Conservation (phyloP, 2,797 vertebrate genomes). For the Eleutherodactylus coqui region DNA sequence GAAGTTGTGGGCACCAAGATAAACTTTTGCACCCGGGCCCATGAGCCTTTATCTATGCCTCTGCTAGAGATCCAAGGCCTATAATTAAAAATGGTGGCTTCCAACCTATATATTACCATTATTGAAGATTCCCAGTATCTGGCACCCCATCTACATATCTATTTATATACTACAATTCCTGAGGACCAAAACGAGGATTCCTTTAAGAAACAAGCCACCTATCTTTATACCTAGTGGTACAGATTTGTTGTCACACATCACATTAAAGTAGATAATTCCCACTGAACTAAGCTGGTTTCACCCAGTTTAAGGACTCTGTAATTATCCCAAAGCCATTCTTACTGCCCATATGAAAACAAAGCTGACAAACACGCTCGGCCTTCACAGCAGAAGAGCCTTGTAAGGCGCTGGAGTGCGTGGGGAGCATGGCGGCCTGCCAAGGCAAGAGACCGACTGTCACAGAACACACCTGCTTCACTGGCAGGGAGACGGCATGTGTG, state of each 20-base stretch:
- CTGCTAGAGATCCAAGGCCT: too few species aligned
- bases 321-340: constrained; percentile 20
- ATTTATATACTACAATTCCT: neutral
- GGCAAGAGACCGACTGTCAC: neutral
- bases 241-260: neutral
- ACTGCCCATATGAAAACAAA: constrained; percentile 19
- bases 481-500: neutral
- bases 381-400: constrained; percentile 43
- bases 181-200: neutral
- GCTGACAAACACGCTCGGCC: constrained; percentile 10
- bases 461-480: constrained; percentile 29
- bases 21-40: too few species aligned
- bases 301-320: neutral
- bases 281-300: neutral
- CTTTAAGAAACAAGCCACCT: too few species aligned
- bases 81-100: too few species aligned
- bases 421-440: constrained; percentile 15
- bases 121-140: too few species aligned
- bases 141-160: too few species aligned
- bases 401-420: constrained; percentile 25
- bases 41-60: too few species aligned
- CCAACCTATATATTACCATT: too few species aligned
- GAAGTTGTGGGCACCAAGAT: too few species aligned
- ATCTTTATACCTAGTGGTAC: neutral
- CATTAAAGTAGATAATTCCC: neutral